Base-by-base conservation (phyloP, 2,113 vertebrate genomes). In the Prochilodus magdalenae region DNA sequence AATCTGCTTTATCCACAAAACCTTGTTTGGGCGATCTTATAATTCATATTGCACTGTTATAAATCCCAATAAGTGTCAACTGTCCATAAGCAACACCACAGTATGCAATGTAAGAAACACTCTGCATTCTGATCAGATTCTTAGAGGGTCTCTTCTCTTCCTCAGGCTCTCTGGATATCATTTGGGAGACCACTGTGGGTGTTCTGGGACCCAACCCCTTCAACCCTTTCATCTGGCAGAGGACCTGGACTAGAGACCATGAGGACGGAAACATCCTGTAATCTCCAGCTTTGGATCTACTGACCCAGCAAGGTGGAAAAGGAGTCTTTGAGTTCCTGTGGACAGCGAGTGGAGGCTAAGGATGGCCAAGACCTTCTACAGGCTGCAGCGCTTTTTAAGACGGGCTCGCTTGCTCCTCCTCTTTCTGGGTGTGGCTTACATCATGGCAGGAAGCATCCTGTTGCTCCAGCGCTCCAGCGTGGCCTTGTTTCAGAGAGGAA, bases 401-500 rank as follows among this genome's bases (percentile, higher is more conserved):
- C 94, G 95, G 86, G 96, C 95, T 0, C 97, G 97, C 83, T 92
- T 97, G 87, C 89, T 98, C 86, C 93, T 99, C 29, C 93, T 98
- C 81, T 95, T 96, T 89, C 92, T 99, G 88, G 97, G 97, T 0
- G 96, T 96, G 10, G 97, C 95, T 76, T 99, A 99, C 75, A 89
- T 99, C 89, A 98, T 97, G 97, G 96, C 97, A 0, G 97, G 97
- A 86, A 98, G 97, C 90, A 90, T 99, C 75, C 86, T 99, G 82
- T 95, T 99, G 2, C 94, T 98, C 14, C 97, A 98, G 91, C 93
- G 96, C 66, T 96, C 93, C 73, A 94, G 91, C 67, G 16, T 96
- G 87, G 91, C 93, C 77, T 83, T 94, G 1, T 91, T 95, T 1
- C 95, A 94, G 82, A 87, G 90, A 0, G 94, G 91, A 53, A 87